Evolutionary conservation across 2,797 vertebrate species (phyloP).

Genomic region (Ctenochaetus hawaiiensis): DNA sequence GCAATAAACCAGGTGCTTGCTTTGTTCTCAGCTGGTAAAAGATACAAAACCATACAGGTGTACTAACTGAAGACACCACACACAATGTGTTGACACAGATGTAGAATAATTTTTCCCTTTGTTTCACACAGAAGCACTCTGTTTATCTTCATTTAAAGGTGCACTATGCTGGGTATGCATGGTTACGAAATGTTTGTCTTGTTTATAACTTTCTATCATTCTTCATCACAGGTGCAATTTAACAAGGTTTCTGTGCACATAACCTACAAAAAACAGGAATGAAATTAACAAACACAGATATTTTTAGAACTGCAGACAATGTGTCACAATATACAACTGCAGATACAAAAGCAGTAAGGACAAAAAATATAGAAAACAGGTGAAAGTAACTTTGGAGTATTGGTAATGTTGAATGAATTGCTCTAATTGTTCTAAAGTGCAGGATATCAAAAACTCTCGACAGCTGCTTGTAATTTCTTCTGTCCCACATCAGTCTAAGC

Average conservation of each 20-base stretch:
- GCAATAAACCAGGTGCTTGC: slow-evolving; percentile 34
- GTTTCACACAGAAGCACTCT: not conserved
- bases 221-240: not conserved
- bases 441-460: not conserved
- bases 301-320: not conserved
- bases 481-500: not conserved
- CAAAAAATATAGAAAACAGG: not conserved
- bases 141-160: not conserved
- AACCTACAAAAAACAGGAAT: not conserved
- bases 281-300: not conserved
- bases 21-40: slow-evolving; percentile 40
- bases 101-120: not conserved
- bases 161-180: not conserved
- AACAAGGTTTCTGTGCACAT: not conserved
- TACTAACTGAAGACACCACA: not conserved
- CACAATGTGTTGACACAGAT: slow-evolving; percentile 19
- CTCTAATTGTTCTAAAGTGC: not conserved
- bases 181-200: not conserved
- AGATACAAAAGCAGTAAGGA: not conserved
- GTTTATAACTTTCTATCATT: slow-evolving; percentile 7
- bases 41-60: slow-evolving; percentile 1
- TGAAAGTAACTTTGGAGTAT: not conserved
- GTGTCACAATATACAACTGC: not conserved
- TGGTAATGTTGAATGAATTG: not conserved
- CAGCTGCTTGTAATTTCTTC: not conserved